Evolutionary conservation across 2,797 vertebrate species (phyloP), one percentile per base, ranked within the genome.

Genomic region (Botia almorhae): DNA sequence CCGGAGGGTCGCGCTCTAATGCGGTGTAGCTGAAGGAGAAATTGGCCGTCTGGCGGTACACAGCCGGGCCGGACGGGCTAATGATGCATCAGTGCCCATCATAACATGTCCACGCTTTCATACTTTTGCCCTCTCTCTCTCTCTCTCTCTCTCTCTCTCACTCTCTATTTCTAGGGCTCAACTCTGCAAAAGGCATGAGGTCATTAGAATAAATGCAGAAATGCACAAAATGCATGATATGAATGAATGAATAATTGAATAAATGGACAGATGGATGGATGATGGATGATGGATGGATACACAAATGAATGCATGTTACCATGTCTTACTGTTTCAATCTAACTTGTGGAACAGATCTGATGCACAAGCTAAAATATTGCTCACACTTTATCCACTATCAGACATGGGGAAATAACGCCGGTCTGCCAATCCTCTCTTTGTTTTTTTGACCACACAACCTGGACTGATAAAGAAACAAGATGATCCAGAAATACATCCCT

Each of bases 21-120:
- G 88, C 87, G 84, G 78, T 80, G 78, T 70, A 83, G 83, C 71
- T 78, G 64, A 64, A 58, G 65, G 73, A 81, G 78, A 84, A 85
- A 88, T 85, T 81, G 84, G 77, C 83, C 68, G 81, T 81, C 81
- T 72, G 79, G 87, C 81, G 81, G 83, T 84, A 87, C 69, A 72
- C 72, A 82, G 82, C 58, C 51, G n/a, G 39, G 80, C 78, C 77
- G 39, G 80, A 74, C 23, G 12, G 67, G 76, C 71, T 78, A 76
- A 82, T 83, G 73, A 81, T 78, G 77, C 65, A 69, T 73, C 79
- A 76, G 84, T 51, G 46, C 75, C 51, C 43, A 70, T 86, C 78
- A 83, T 72, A 75, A 74, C 81, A 76, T 80, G 69, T 78, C 55
- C 73, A 77, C 51, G 74, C 58, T 82, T 85, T 83, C 70, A 83